These are phyloP conservation scores for Colletes latitarsis DNA, from an alignment of 1,140 invertebrate genomes.

Conservation along the genomic window DNA sequence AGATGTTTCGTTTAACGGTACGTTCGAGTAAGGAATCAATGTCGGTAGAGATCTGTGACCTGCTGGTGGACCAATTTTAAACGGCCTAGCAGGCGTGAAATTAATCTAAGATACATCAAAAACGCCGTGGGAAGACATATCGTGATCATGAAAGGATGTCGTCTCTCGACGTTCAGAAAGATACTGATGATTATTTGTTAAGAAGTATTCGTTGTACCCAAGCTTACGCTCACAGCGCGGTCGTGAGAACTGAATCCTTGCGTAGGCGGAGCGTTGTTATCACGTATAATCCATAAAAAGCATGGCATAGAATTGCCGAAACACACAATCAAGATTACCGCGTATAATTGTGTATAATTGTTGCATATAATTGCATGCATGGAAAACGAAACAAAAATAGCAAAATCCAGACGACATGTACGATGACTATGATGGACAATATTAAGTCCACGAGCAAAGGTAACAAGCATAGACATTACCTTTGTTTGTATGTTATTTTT, in stretches of 20 bases:
- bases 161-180: slow-evolving; percentile 55
- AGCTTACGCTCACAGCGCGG: slow-evolving; percentile 67
- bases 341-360: slow-evolving; percentile 18
- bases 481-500: slow-evolving; percentile 10
- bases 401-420: slow-evolving; percentile 26
- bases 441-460: slow-evolving; percentile 60
- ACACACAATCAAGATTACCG: slow-evolving; percentile 11
- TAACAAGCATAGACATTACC: slow-evolving; percentile 55
- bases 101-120: slow-evolving; percentile 43
- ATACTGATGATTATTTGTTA: slow-evolving; percentile 66
- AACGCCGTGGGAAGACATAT: slow-evolving; percentile 55
- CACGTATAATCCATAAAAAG: slow-evolving; percentile 35
- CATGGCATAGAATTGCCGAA: slow-evolving; percentile 11
- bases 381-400: slow-evolving; percentile 21
- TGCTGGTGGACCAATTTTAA: slow-evolving; percentile 95
- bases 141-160: slow-evolving; percentile 49
- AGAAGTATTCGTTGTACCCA: slow-evolving; percentile 66
- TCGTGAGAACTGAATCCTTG: slow-evolving; percentile 43
- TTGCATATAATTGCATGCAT: slow-evolving; percentile 36
- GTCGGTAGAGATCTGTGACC: slow-evolving; percentile 93
- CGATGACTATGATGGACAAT: slow-evolving; percentile 61
- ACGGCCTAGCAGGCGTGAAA: slow-evolving; percentile 58
- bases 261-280: slow-evolving; percentile 54
- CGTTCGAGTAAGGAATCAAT: slow-evolving; percentile 97
- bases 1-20: slow-evolving; percentile 99